These are phyloP conservation scores for Trinectes maculatus DNA, from an alignment of 2,113 vertebrate genomes.

Conservation along the genomic window DNA sequence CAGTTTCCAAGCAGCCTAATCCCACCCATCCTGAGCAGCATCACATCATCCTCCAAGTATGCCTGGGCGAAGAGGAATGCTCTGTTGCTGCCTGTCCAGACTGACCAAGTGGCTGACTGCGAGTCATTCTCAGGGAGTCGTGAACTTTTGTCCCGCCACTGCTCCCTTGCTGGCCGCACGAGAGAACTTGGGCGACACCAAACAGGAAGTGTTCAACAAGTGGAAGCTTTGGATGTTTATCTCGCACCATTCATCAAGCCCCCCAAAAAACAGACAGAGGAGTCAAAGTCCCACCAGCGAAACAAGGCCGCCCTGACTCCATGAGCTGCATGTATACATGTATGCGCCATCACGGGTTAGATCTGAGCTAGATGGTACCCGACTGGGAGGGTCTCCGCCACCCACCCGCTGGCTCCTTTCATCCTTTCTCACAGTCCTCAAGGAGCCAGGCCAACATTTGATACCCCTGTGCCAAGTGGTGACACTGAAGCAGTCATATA, in stretches of 20 bases:
- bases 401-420: constrained; percentile 41
- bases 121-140: constrained; percentile 73
- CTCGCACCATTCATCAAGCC: constrained; percentile 73
- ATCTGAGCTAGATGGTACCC: constrained; percentile 42
- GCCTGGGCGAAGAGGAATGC: constrained; percentile 70
- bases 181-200: constrained; percentile 78
- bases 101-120: constrained; percentile 64
- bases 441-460: constrained; percentile 45
- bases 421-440: constrained; percentile 62
- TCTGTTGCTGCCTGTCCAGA: constrained; percentile 50
- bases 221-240: constrained; percentile 82
- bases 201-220: constrained; percentile 83
- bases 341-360: constrained; percentile 33
- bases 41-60: constrained; percentile 80
- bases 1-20: constrained; percentile 57
- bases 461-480: constrained; percentile 39
- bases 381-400: constrained; percentile 42
- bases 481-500: constrained; percentile 25
- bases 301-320: constrained; percentile 27
- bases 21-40: constrained; percentile 60
- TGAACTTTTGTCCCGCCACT: constrained; percentile 81
- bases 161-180: constrained; percentile 70
- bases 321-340: constrained; percentile 17
- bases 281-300: constrained; percentile 31
- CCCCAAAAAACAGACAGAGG: constrained; percentile 46